Base-by-base conservation (phyloP, 2,797 vertebrate species). In the Chelidonichthys spinosus region DNA sequence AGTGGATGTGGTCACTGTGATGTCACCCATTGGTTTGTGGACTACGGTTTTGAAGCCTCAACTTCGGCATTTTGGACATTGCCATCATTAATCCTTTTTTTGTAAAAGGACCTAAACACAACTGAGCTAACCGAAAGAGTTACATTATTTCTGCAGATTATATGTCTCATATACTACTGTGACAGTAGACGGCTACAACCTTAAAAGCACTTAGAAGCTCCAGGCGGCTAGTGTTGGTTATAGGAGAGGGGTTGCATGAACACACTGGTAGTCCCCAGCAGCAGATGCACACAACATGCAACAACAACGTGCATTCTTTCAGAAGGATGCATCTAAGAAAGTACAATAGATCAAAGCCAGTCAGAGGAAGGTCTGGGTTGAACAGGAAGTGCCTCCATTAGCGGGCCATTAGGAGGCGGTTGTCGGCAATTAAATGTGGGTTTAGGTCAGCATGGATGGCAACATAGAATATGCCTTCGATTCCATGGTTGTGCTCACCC, bases 371-470 rank as follows among this genome's bases (percentile, higher is more conserved):
- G 55, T 36, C 49, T 43, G 52, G 56, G 70, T 36, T 44, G 11
- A 62, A 74, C 54, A 76, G 70, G 74, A 89, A 80, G 78, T 40
- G 32, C 5, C 8, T 71, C 62, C 74, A 74, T 85, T 83, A 80
- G 54, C 3, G 0, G 3, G n/a, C 68, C 67, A 81, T 79, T 52
- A 85, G 7, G 25, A 44, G 54, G 49, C 13, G 7, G 63, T 42
- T 63, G 56, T 35, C 56, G 33, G 35, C 72, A 71, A 67, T 71
- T 71, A 54, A 2, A 5, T 33, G 63, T 14, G 58, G 39, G 50
- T 63, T 35, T 7, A 14, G 14, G 15, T 40, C 40, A 43, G n/a
- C 52, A 3, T 4, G 14, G 55, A 69, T 44, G 47, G 59, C 6
- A 11, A 40, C 17, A 54, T 59, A 32, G 11, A 69, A 65, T 3